A percentile compares a stretch with the other conserved stretches of the same genome.
phyloP scores from a whole-genome alignment of 1,140 invertebrate species.

The Palaemon carinicauda region DNA sequence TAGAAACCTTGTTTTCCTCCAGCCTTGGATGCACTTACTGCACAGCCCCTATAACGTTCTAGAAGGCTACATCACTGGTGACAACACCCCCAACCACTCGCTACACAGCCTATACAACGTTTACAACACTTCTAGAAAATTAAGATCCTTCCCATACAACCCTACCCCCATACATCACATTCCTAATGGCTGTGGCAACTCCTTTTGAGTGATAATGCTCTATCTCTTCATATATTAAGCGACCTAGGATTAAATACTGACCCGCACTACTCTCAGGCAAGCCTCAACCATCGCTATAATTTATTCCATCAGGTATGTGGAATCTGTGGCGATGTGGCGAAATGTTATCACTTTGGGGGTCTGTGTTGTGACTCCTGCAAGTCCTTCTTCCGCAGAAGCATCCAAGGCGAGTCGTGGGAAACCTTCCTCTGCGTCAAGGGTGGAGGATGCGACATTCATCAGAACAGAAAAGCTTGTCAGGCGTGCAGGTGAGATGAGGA shows the following conservation, averaged over 20 bases:
- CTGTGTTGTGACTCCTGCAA: conserved; percentile 62
- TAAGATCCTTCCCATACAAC: no score
- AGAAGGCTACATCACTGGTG: no score
- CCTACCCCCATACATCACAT: no score
- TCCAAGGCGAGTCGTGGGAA: conserved; percentile 61
- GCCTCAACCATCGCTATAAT: not conserved
- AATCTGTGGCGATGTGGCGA: conserved; percentile 59
- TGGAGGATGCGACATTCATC: conserved; percentile 62
- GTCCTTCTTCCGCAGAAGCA: conserved; percentile 63
- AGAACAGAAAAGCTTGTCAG: conserved; percentile 62
- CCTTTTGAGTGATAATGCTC: no score
- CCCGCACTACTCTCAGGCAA: not conserved
- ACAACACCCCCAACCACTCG: no score
- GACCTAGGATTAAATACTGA: not conserved
- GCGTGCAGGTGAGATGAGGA: conserved; percentile 57
- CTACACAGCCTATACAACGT: no score
- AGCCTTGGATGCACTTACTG: no score
- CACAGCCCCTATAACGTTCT: no score
- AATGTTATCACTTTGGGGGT: conserved; percentile 61
- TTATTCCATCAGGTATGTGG: conserved; percentile 28
- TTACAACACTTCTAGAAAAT: no score
- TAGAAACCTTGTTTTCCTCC: no score
- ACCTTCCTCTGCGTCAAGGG: conserved; percentile 62
- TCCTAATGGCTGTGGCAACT: no score
- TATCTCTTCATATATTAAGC: not conserved